These are phyloP conservation scores for Palythoa grandis DNA, from an alignment of 92 coral and sea anemone genomes.

Conservation along the genomic window DNA sequence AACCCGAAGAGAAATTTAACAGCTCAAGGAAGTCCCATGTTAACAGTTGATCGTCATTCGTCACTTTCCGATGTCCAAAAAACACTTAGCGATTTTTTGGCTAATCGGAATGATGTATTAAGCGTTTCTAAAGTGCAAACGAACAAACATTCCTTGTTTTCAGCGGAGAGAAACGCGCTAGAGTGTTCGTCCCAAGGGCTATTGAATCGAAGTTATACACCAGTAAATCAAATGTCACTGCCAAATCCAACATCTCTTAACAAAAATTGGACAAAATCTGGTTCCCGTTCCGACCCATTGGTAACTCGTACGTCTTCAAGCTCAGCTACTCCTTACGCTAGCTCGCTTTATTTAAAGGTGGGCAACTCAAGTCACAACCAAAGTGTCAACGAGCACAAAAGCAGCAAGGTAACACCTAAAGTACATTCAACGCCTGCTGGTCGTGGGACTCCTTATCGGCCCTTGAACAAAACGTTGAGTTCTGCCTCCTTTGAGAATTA, in stretches of 20 bases:
- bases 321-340: constrained; percentile 25
- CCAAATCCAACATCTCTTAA: not conserved
- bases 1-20: constrained; percentile 3
- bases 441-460: not conserved
- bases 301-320: constrained; percentile 23
- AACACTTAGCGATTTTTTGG: not conserved
- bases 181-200: not conserved
- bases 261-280: constrained; percentile 6
- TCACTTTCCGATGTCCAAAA: constrained; percentile 1
- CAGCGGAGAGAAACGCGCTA: constrained; percentile 4
- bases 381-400: not conserved
- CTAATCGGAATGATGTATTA: not conserved
- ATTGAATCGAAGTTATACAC: constrained; percentile 19
- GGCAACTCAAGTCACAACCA: not conserved
- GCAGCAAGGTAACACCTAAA: not conserved
- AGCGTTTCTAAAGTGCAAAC: constrained; percentile 19
- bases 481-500: not conserved
- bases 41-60: not conserved
- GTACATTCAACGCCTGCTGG: not conserved
- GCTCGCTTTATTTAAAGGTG: constrained; percentile 25
- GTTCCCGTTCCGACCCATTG: not conserved
- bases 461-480: constrained; percentile 1
- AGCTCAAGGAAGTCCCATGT: constrained; percentile 5
- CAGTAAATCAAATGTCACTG: not conserved
- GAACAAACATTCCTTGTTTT: constrained; percentile 34